Percentiles rank a stretch among this genome's conserved stretches.
Evolutionary conservation across 37 sponge, comb jelly and placozoan species (phyloP).

Genomic region (Agelas oroides): DNA sequence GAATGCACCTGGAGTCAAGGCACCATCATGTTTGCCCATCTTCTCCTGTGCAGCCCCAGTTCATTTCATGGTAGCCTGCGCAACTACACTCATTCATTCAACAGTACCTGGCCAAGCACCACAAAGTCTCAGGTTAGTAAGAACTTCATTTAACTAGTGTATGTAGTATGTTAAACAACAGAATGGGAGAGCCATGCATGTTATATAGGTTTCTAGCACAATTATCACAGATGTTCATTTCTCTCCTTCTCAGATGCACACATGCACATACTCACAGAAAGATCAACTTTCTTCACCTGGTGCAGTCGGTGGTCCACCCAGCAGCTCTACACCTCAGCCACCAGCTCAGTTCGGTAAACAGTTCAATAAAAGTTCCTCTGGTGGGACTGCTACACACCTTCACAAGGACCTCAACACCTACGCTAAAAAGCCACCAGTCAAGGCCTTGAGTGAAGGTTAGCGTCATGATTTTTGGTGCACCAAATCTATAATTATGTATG

Average conservation of each 20-base stretch:
- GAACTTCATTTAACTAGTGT: background rate
- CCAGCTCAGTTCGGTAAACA: too few relatives aligned
- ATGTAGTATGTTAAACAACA: too few relatives aligned
- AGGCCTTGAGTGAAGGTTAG: background rate
- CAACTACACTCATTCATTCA: background rate
- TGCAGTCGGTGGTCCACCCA: background rate
- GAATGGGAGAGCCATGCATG: too few relatives aligned
- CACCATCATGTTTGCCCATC: too few relatives aligned
- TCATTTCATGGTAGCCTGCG: conserved; percentile 34
- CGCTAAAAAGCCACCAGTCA: background rate
- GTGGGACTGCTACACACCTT: too few relatives aligned
- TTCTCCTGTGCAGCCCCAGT: too few relatives aligned
- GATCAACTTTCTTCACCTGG: background rate
- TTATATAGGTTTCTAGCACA: too few relatives aligned
- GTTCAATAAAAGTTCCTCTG: too few relatives aligned
- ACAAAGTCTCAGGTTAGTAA: background rate
- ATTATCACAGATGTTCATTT: background rate
- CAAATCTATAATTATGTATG: too few relatives aligned
- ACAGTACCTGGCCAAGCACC: background rate
- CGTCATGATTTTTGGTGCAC: too few relatives aligned
- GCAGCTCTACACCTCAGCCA: background rate
- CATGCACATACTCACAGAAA: background rate
- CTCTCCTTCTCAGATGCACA: background rate
- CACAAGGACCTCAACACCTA: conserved; percentile 7
- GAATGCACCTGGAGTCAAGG: too few relatives aligned